Conservation (phyloP, 2,113 vertebrate species). For the Euleptes europaea region DNA sequence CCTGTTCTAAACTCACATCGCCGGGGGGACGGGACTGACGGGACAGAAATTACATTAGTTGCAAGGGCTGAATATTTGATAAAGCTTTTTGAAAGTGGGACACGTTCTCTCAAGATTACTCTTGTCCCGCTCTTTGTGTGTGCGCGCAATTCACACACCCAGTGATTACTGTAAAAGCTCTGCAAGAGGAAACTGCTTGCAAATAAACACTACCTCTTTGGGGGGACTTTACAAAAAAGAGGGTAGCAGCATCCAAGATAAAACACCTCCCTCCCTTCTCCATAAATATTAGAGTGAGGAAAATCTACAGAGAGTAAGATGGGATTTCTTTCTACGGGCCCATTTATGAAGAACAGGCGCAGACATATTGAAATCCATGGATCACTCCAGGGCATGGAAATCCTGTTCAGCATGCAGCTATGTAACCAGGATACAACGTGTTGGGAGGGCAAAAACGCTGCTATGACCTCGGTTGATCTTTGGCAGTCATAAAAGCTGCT, state of each 20-base stretch:
- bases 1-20: neutral
- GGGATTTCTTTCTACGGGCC: neutral
- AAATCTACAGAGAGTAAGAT: neutral
- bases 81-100: neutral
- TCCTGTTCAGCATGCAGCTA: neutral
- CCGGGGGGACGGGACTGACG: constrained; percentile 4
- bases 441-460: constrained; percentile 25
- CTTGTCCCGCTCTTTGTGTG: neutral
- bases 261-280: neutral
- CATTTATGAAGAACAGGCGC: neutral
- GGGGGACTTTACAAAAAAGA: neutral
- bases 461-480: constrained; percentile 11
- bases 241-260: neutral
- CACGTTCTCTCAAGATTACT: no score
- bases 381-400: constrained; percentile 12
- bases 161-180: neutral
- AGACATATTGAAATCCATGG: no score
- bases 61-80: neutral
- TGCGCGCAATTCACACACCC: neutral
- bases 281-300: no score
- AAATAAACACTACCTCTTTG: neutral
- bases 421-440: constrained; percentile 9
- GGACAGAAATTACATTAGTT: neutral
- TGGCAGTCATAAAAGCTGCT: neutral
- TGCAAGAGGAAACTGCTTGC: neutral